phyloP scores from a whole-genome alignment of 2,113 vertebrate genomes.

The Pachycephala philippinensis region DNA sequence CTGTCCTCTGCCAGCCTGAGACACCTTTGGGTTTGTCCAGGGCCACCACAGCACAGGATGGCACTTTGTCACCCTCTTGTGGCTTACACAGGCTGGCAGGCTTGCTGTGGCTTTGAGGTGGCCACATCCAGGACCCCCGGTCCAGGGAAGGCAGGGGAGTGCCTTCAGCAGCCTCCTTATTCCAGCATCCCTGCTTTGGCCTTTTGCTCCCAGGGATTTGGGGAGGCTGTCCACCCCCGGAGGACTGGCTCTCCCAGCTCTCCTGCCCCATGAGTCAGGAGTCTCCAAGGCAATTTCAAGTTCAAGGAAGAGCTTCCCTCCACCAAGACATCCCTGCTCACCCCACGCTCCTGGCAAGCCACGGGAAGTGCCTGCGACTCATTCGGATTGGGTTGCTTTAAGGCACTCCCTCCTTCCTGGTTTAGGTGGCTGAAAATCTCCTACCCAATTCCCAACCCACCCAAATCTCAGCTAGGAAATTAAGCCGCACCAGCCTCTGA shows the following conservation, averaged over 20 bases:
- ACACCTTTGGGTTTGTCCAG: not conserved
- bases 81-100: not conserved
- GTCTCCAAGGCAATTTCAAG: not conserved
- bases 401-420: not conserved
- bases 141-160: not conserved
- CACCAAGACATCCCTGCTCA: not conserved
- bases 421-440: slow-evolving; percentile 29
- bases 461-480: slow-evolving; percentile 46
- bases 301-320: not conserved
- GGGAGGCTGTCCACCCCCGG: accelerated
- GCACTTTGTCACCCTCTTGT: slow-evolving; percentile 63
- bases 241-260: not conserved
- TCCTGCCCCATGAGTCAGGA: not conserved
- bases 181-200: not conserved
- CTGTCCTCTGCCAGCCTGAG: not conserved
- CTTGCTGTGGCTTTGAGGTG: not conserved
- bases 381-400: not conserved
- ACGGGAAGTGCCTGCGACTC: not conserved
- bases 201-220: not conserved
- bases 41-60: slow-evolving; percentile 17
- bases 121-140: not conserved
- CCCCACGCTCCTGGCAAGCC: not conserved
- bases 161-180: not conserved
- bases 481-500: slow-evolving; percentile 42
- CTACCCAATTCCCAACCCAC: not conserved